A percentile compares a stretch with the other conserved stretches of the same genome.
Conservation (phyloP, 2,797 vertebrate species). For the Octomys mimax region DNA sequence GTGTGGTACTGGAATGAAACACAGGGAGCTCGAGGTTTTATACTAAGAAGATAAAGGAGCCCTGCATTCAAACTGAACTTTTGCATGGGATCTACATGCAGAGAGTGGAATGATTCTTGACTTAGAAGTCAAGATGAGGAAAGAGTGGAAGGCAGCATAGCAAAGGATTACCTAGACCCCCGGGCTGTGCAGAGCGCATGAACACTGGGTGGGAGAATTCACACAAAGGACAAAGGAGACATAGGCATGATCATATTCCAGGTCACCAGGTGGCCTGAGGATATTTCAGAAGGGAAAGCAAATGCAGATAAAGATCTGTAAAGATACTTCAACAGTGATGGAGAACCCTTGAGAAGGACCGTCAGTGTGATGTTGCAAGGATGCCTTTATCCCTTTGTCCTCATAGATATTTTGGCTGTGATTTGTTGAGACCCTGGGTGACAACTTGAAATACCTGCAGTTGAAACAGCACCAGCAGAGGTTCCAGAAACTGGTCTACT, state of each 20-base stretch:
- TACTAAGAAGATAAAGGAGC: conserved; percentile 33
- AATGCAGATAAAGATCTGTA: background rate
- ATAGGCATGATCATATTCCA: background rate
- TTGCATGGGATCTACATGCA: conserved; percentile 18
- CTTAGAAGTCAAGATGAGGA: conserved; percentile 35
- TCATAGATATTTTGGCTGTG: background rate
- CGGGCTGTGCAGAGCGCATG: background rate
- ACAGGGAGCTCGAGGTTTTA: conserved; percentile 45
- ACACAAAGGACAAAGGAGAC: conserved; percentile 25
- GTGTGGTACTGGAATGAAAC: background rate
- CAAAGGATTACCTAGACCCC: background rate
- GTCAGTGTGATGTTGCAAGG: background rate
- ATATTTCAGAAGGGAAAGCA: background rate
- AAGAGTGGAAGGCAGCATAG: background rate
- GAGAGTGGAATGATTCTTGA: conserved; percentile 16
- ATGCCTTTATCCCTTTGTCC: background rate
- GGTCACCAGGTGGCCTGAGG: background rate
- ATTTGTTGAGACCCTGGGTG: background rate
- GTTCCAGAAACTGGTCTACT: background rate
- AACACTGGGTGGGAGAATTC: background rate
- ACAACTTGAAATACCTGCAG: background rate
- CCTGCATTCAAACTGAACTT: conserved; percentile 37
- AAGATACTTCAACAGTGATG: background rate
- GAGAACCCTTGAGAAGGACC: background rate
- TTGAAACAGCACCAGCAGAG: background rate